These are phyloP conservation scores for Lineus longissimus DNA, from an alignment of 1,140 invertebrate species.

Conservation along the genomic window DNA sequence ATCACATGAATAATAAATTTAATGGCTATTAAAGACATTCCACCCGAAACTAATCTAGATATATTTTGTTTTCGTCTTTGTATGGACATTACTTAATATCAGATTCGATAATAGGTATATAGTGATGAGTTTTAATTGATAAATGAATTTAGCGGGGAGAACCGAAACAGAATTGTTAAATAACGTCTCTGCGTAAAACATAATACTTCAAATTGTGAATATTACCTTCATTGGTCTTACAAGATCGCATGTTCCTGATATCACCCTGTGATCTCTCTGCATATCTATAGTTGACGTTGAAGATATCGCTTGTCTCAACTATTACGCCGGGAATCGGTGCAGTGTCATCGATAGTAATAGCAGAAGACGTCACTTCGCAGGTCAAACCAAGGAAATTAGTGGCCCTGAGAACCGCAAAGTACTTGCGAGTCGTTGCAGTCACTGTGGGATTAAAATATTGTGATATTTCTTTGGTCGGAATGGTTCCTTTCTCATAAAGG, in stretches of 20 bases:
- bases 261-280: slow-evolving; percentile 7
- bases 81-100: no score
- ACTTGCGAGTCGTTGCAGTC: not conserved
- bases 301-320: slow-evolving; percentile 23
- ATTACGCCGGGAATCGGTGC: slow-evolving; percentile 23
- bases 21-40: no score
- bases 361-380: slow-evolving; percentile 17
- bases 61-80: no score
- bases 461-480: no score
- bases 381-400: slow-evolving; percentile 23
- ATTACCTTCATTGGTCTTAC: slow-evolving; percentile 21
- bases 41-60: no score
- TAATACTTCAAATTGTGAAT: not conserved
- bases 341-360: slow-evolving; percentile 25
- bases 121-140: no score
- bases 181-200: no score
- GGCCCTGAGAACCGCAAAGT: slow-evolving; percentile 26
- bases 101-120: no score
- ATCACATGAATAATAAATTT: no score
- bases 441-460: slow-evolving; percentile 29
- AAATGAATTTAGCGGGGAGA: no score
- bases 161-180: no score
- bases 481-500: no score
- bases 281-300: slow-evolving; percentile 15
- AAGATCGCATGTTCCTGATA: slow-evolving; percentile 21